These are phyloP conservation scores for Mesochorus sp. DNA, from an alignment of 2,888 invertebrate species.

Conservation along the genomic window DNA sequence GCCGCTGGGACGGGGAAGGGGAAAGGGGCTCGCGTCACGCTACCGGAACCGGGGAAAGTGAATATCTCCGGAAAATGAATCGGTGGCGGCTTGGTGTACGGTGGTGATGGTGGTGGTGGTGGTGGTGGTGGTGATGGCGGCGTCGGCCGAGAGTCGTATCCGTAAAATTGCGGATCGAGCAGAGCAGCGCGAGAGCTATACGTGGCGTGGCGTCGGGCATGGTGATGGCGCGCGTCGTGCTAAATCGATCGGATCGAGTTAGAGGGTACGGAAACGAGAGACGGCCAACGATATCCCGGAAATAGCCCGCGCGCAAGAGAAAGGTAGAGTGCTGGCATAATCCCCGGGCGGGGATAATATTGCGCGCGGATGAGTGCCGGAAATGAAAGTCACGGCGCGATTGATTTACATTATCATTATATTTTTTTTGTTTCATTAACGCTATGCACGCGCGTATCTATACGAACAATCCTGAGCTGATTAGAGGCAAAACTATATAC, in stretches of 20 bases:
- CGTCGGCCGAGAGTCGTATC: conserved; percentile 45
- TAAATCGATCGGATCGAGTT: conserved; percentile 65
- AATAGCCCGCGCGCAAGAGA: conserved; percentile 47
- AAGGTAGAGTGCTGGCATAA: background rate
- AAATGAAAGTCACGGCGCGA: conserved; percentile 28
- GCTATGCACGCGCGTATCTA: too few species aligned
- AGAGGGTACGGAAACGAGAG: conserved; percentile 57
- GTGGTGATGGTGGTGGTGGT: conserved; percentile 1
- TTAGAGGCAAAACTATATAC: too few species aligned
- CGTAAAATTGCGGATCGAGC: conserved; percentile 64
- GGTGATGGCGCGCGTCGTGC: conserved; percentile 50
- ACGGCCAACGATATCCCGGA: conserved; percentile 57
- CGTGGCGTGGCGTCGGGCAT: conserved; percentile 24
- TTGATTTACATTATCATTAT: conserved; percentile 40
- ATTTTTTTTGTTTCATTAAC: conserved; percentile 6
- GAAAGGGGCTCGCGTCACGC: conserved; percentile 40
- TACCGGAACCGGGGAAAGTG: conserved; percentile 61
- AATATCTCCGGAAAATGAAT: conserved; percentile 70
- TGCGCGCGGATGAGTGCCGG: conserved; percentile 17
- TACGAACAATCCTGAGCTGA: background rate
- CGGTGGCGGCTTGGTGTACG: conserved; percentile 40
- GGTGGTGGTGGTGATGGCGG: conserved; percentile 9
- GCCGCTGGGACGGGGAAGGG: conserved; percentile 30
- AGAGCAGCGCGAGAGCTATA: conserved; percentile 7
- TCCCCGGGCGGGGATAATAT: conserved; percentile 33